Evolutionary conservation across 2,113 vertebrate species (phyloP).

Genomic region (Hypocryptadius cinnamomeus): DNA sequence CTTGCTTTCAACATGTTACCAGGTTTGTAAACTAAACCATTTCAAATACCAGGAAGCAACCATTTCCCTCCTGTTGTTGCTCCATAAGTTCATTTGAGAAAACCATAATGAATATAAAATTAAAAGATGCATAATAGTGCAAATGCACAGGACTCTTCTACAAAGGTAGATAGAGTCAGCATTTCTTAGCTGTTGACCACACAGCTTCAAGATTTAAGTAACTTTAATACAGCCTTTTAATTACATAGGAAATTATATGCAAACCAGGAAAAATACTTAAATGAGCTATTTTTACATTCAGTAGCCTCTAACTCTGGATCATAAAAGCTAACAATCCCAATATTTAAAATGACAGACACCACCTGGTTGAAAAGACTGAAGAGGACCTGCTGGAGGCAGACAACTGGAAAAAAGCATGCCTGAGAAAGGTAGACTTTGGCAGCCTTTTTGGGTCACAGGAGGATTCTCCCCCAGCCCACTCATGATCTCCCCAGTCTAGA

Average conservation of each 20-base stretch:
- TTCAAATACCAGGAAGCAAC: background rate
- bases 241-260: background rate
- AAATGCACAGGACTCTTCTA: background rate
- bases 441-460: background rate
- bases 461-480: background rate
- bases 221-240: background rate
- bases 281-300: background rate
- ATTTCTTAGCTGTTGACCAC: background rate
- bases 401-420: background rate
- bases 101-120: background rate
- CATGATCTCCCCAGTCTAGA: background rate
- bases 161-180: background rate
- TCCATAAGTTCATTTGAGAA: background rate
- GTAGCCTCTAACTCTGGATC: background rate
- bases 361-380: background rate
- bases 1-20: background rate
- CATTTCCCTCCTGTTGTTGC: background rate
- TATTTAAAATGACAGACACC: background rate
- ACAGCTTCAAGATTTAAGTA: background rate
- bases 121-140: background rate
- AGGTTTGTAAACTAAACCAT: background rate
- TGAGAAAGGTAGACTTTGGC: background rate
- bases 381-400: background rate
- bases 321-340: background rate
- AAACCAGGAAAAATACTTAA: background rate